Evolutionary conservation across 2,113 vertebrate genomes (phyloP), one percentile per base, ranked within the genome.

Genomic region (Orthochromis indermauri): DNA sequence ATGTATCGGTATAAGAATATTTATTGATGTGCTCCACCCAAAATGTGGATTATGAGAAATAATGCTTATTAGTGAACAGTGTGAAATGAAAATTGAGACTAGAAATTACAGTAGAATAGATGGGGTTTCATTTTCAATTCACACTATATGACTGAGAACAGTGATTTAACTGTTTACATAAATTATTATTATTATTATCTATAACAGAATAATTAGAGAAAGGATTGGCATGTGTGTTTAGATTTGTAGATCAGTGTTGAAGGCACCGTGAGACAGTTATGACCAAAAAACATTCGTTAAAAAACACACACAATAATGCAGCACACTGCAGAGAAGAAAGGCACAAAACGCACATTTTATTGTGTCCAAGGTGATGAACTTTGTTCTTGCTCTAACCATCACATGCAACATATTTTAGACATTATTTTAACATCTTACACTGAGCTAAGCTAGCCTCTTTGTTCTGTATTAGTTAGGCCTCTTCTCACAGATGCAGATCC

Each of bases 1-100:
- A 59, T 37, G 6, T 78, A 91, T 90, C 42, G 33, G 49, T 87
- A 90, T 89, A 80, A 87, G 82, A 84, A 87, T 63, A 12, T 54
- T 82, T 21, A 83, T 86, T 7, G n/a, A 88, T 82, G 3, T 26
- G 8, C 31, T 78, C 80, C 76, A 59, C 7, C 31, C 71, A 89
- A 59, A 21, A 80, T 71, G 63, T 88, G 61, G 51, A 86, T 88
- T 82, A 93, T 84, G 57, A 76, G 31, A 79, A 55, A 86, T 88
- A 21, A 86, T 88, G 40, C 26, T 13, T 57, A 81, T 73, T 66
- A 81, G 85, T 66, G 82, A 87, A 14, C 53, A 57, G 21, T 49
- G 71, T 42, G 35, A 14, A 42, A 40, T 1, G 21, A 66, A 68
- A 68, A n/a, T 37, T 37, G 33, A 37, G 26, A 8, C 35, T 16